phyloP scores from a whole-genome alignment of 2,888 invertebrate genomes.

The Marasmarcha lunaedactyla region DNA sequence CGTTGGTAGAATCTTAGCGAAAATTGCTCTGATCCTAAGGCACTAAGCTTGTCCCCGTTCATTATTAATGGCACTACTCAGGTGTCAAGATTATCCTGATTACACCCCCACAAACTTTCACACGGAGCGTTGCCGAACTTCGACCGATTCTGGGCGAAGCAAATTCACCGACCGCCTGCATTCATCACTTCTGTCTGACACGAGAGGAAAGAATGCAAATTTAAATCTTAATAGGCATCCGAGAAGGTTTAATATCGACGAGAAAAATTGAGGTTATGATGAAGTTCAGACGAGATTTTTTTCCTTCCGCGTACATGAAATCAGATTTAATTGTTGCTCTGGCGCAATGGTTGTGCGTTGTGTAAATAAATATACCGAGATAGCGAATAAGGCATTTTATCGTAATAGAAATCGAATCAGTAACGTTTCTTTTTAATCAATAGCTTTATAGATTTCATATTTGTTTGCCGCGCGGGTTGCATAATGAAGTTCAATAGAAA shows the following conservation, averaged over 20 bases:
- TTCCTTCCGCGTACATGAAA: not conserved
- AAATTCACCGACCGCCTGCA: not conserved
- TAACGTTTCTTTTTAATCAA: not conserved
- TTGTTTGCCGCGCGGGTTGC: too few relatives aligned
- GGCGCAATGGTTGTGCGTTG: not conserved
- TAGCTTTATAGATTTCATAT: not conserved
- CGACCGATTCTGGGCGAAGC: conserved; percentile 2
- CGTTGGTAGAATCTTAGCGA: conserved; percentile 3
- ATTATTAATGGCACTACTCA: conserved; percentile 68
- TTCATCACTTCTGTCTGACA: not conserved
- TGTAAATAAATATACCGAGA: not conserved
- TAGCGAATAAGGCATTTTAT: not conserved
- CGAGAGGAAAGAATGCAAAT: not conserved
- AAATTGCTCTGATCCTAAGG: conserved; percentile 29
- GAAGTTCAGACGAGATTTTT: not conserved
- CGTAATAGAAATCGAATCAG: not conserved
- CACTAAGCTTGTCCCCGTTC: conserved; percentile 30
- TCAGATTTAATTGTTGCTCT: not conserved
- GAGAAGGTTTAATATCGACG: not conserved
- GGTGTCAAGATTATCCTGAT: conserved; percentile 62
- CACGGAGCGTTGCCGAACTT: conserved; percentile 35
- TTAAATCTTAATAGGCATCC: conserved; percentile 1
- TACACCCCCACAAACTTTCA: conserved; percentile 47
- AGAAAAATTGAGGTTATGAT: not conserved
- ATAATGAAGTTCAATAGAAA: too few relatives aligned